Percentiles rank a stretch among this genome's conserved stretches.
Conservation (phyloP, 2,888 invertebrate species). For the Crocallis elinguaria region DNA sequence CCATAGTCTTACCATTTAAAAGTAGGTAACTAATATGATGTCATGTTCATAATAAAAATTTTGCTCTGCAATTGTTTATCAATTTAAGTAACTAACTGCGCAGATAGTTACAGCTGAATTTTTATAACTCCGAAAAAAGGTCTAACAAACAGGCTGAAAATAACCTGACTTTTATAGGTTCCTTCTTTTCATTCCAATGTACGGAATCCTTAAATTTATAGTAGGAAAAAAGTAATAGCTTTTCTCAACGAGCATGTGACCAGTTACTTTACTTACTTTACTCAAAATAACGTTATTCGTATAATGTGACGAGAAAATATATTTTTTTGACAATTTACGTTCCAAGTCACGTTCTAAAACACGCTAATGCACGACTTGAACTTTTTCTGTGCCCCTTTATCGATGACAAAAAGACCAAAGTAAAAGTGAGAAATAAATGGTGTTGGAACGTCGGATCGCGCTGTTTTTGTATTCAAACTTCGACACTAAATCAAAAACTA, state of each 20-base stretch:
- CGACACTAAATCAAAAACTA: conserved; percentile 66
- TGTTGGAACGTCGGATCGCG: conserved; percentile 57
- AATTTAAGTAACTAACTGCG: too few relatives aligned
- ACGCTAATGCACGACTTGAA: conserved; percentile 60
- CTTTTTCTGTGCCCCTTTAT: conserved; percentile 57
- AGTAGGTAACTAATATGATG: too few relatives aligned
- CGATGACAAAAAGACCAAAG: conserved; percentile 58
- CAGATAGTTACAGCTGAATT: too few relatives aligned
- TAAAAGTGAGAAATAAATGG: conserved; percentile 64
- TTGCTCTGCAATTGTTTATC: too few relatives aligned
- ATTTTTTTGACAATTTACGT: conserved; percentile 44
- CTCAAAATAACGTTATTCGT: conserved; percentile 13
- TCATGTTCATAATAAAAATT: too few relatives aligned
- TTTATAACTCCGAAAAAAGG: too few relatives aligned
- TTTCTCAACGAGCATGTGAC: background rate
- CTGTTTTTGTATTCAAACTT: conserved; percentile 68
- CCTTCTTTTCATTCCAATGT: too few relatives aligned
- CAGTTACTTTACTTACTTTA: background rate
- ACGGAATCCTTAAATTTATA: too few relatives aligned
- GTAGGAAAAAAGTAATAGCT: background rate
- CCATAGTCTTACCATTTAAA: too few relatives aligned
- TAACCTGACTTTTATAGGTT: too few relatives aligned
- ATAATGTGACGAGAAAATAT: conserved; percentile 41
- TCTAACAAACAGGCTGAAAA: too few relatives aligned
- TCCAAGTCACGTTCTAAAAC: conserved; percentile 62